Base-by-base conservation (phyloP, 2,797 vertebrate genomes). In the Pachyuromys duprasi region DNA sequence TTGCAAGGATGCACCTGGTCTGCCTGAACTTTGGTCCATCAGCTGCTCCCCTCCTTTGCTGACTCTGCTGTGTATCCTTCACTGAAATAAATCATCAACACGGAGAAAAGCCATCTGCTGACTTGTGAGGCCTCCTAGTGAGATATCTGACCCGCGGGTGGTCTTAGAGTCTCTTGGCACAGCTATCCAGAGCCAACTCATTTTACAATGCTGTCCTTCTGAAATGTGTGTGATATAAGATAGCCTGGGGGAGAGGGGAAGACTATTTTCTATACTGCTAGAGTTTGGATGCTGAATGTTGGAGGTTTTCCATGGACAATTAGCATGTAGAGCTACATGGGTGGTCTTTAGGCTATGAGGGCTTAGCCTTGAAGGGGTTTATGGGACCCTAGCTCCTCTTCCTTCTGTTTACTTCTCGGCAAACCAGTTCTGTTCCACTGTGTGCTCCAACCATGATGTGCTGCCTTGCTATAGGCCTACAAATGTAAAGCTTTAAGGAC, bases 11-110 rank as follows among this genome's bases (percentile, higher is more conserved):
- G 42, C 26, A 14, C 57, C 69, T 26, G 63, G 15, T n/a, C 45
- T 78, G 55, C 86, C 49, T 62, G 9, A 2, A 70, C 83, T 86
- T 57, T 1, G 53, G 31, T n/a, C 86, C 39, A 8, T 33, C 83
- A 69, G 65, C 62, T 9, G 55, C 33, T 39, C 49, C 74, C 62
- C 33, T 63, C 11, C 55, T 67, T 75, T 9, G 39, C 65, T 78
- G 86, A 90, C 69, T n/a, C 89, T 39, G 45, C 88, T 94, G 70
- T 74, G 15, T 42, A 5, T 28, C 39, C 89, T 80, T 28, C 20
- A 22, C 42, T 86, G 53, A n/a, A 70, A 88, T 49, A 89, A 86
- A 87, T 96, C 79, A 57, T 13, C 79, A 49, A 26, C 84, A 53
- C 69, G 45, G 63, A 12, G 5, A 6, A 65, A 15, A n/a, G 80